Evolutionary conservation across 2,113 vertebrate genomes (phyloP).

Genomic region (Pavo muticus): DNA sequence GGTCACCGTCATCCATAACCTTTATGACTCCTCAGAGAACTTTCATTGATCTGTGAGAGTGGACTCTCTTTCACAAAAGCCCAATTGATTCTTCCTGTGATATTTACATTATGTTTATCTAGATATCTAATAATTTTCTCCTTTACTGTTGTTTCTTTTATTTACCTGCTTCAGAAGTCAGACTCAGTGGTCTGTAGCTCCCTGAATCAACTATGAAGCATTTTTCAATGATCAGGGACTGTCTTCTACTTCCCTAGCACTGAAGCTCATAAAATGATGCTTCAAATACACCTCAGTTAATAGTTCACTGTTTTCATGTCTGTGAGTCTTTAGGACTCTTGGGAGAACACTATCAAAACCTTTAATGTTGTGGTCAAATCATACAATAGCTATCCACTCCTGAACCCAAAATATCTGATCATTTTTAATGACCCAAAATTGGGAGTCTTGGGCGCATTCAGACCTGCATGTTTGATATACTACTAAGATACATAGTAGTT

Average conservation of each 20-base stretch:
- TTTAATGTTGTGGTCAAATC: not conserved
- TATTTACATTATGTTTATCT: not conserved
- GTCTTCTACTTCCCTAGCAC: not conserved
- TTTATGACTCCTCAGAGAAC: not conserved
- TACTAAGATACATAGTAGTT: not conserved
- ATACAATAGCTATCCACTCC: not conserved
- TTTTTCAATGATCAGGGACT: not conserved
- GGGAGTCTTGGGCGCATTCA: not conserved
- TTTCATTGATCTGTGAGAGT: not conserved
- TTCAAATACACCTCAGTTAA: not conserved
- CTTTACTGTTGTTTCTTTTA: conserved; percentile 7
- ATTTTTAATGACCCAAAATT: not conserved
- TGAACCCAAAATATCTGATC: not conserved
- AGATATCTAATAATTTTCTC: not conserved
- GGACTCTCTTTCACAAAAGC: not conserved
- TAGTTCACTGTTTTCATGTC: not conserved
- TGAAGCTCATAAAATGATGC: not conserved
- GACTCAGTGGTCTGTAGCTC: not conserved
- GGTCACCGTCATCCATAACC: not conserved
- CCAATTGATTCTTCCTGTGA: not conserved
- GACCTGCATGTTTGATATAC: not conserved
- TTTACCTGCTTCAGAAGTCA: not conserved
- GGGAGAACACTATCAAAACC: not conserved
- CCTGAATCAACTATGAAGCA: not conserved
- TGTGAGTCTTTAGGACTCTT: not conserved